Evolutionary conservation across 92 coral and sea anemone genomes (phyloP).

Genomic region (Heteractis magnifica): DNA sequence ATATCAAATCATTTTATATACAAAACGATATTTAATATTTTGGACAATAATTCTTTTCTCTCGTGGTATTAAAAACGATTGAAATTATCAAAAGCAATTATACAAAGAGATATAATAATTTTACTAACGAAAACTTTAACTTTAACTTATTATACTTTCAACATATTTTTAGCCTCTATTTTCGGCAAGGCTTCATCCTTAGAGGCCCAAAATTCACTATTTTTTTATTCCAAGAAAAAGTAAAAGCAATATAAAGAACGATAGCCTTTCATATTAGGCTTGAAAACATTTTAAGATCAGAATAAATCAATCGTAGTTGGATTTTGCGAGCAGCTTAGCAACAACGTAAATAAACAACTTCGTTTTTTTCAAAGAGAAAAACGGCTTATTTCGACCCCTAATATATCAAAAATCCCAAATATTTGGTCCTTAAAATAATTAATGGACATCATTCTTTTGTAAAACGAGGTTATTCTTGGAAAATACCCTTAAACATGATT

Average conservation of each 20-base stretch:
- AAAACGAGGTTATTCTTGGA: background rate
- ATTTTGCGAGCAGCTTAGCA: constrained; percentile 15
- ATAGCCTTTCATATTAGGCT: background rate
- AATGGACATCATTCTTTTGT: background rate
- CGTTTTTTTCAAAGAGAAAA: background rate
- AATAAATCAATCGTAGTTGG: background rate
- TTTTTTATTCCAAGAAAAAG: background rate
- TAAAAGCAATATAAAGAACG: background rate
- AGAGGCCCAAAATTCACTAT: background rate
- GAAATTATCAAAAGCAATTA: too few relatives aligned
- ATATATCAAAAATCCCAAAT: background rate
- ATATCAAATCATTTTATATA: too few relatives aligned
- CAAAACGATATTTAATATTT: too few relatives aligned
- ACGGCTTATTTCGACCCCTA: background rate
- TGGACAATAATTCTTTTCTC: too few relatives aligned
- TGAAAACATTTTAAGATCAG: background rate
- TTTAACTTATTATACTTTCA: too few relatives aligned
- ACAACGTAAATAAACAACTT: constrained; percentile 23
- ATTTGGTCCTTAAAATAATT: background rate
- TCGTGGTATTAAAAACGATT: too few relatives aligned
- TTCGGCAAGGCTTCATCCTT: background rate
- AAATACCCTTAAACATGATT: background rate
- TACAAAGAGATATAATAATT: too few relatives aligned
- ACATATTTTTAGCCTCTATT: too few relatives aligned
- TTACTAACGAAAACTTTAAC: too few relatives aligned